Base-by-base conservation (phyloP, 2,888 invertebrate species). In the Agrotis ipsilon region DNA sequence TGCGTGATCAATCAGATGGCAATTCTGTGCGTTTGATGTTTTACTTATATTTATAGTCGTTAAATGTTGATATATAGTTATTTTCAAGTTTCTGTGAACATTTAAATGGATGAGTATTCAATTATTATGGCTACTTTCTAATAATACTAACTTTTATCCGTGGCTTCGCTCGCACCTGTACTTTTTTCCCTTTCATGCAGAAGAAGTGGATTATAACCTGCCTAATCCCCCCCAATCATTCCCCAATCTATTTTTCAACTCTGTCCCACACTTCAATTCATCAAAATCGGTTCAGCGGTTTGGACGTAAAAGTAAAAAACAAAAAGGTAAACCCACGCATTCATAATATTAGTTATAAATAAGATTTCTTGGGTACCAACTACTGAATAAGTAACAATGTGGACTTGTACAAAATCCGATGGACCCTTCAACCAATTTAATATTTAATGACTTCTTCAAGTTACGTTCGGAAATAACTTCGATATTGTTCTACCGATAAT, bases 1-100 rank as follows among this genome's bases (percentile, higher is more conserved):
- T 16, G 43, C 27, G 62, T 32, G 39, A 79, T 73, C 68, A 54
- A 60, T 80, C 57, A 64, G 51, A 9, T 39, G 39, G 52, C 18
- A 46, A 14, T 58, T 5, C 43, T 43, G 16, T 14, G 16, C 19
- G 24, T 60, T 64, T 51, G 49, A 61, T 39, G 19, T 21, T 16
- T 59, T 43, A 19, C 49, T 39, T 51, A n/a, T 60, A 45, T 69
- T 48, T 43, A 52, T 48, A 13, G 32, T 32, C 32, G 24, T 27
- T 27, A 27, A 48, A 59, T 48, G 27, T 24, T 69, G 24, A 64
- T 19, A n/a, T 24, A 74, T 64, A 27, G 21, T n/a, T 49, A 62
- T 49, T 27, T 43, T 9, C 11, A 61, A 43, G 11, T 74, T 55
- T 27, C 2, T 14, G 18, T 14, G 39, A 7, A 32, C 11, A 18